Conservation (phyloP, 2,113 vertebrate species). For the Sorex araneus region DNA sequence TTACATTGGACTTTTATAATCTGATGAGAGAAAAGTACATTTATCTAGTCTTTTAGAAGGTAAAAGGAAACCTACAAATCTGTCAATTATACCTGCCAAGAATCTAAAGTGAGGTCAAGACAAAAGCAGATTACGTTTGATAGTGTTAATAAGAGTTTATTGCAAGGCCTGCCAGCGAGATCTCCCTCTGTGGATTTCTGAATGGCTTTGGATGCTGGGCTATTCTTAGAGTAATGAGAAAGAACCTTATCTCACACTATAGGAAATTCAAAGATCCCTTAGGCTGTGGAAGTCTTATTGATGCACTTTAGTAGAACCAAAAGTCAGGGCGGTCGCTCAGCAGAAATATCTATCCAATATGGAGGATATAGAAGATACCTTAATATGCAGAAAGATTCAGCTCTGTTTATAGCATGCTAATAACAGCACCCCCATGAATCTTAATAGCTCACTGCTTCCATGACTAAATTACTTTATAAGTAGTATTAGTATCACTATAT, state of each 20-base stretch:
- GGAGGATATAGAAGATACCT: background rate
- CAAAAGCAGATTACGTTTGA: constrained; percentile 83
- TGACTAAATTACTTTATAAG: background rate
- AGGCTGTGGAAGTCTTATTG: constrained; percentile 60
- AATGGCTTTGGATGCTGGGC: constrained; percentile 71
- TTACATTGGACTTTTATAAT: constrained; percentile 79
- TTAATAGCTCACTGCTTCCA: background rate
- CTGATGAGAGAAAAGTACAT: constrained; percentile 73
- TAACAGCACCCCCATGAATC: background rate
- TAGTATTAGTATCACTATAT: background rate
- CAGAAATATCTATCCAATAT: constrained; percentile 54
- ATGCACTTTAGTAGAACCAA: constrained; percentile 62
- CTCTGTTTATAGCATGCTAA: background rate
- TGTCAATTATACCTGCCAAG: constrained; percentile 79
- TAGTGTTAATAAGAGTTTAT: constrained; percentile 84
- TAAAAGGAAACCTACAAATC: constrained; percentile 78
- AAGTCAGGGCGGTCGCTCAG: constrained; percentile 64
- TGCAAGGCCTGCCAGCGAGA: constrained; percentile 68
- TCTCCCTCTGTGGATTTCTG: constrained; percentile 71
- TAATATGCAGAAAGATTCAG: background rate
- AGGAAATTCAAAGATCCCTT: constrained; percentile 77
- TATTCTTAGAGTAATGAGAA: constrained; percentile 84
- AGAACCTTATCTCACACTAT: constrained; percentile 77
- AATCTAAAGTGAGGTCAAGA: constrained; percentile 83
- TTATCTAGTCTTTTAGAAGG: constrained; percentile 78